Evolutionary conservation across 2,888 invertebrate species (phyloP).

Genomic region (Xestia xanthographa): DNA sequence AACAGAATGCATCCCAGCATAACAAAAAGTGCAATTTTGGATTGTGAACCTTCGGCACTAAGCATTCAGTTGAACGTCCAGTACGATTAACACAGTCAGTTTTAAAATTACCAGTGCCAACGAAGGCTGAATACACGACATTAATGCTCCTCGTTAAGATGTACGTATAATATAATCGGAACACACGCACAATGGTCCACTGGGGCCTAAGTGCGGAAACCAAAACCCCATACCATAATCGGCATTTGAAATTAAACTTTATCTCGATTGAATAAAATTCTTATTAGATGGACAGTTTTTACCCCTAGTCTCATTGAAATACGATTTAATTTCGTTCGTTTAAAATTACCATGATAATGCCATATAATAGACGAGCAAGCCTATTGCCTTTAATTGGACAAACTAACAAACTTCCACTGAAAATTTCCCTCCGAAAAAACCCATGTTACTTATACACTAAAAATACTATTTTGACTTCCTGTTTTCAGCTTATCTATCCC

Average conservation of each 20-base stretch:
- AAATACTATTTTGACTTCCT: conserved; percentile 4
- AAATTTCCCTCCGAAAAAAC: not conserved
- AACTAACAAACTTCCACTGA: not conserved
- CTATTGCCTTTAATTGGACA: not conserved
- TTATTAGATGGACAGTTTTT: not conserved
- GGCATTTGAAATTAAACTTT: not conserved
- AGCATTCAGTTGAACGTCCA: not conserved
- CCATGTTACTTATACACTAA: not conserved
- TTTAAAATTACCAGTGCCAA: too few relatives aligned
- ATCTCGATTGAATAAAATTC: not conserved
- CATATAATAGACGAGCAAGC: not conserved
- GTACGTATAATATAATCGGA: too few relatives aligned
- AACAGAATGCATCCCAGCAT: not conserved
- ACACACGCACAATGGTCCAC: too few relatives aligned
- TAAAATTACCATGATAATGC: not conserved
- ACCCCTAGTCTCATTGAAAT: not conserved
- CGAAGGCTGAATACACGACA: too few relatives aligned
- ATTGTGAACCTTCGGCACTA: not conserved
- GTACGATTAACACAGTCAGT: too few relatives aligned
- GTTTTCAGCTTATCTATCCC: not conserved
- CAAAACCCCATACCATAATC: too few relatives aligned
- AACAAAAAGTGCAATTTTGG: not conserved
- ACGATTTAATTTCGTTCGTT: not conserved
- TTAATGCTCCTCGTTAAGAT: too few relatives aligned
- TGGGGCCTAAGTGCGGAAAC: too few relatives aligned